Evolutionary conservation across 2,797 vertebrate genomes (phyloP).

Genomic region (Onychomys leucogaster): DNA sequence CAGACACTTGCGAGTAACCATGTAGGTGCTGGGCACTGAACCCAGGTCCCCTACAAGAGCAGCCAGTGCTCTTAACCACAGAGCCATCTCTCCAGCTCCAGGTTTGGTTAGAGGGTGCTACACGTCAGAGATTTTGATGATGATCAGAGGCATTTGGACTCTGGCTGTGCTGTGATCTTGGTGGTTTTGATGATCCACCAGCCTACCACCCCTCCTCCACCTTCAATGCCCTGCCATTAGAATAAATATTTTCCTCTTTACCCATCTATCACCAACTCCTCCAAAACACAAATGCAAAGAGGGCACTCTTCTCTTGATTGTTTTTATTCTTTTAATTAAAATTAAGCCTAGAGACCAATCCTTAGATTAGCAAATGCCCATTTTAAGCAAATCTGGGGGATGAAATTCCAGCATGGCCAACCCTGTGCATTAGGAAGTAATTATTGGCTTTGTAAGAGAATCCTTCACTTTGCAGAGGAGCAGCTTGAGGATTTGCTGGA

Average conservation of each 20-base stretch:
- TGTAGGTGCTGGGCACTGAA: not conserved
- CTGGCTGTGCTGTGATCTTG: not conserved
- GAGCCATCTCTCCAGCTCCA: not conserved
- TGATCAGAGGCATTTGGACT: not conserved
- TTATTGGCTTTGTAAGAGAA: conserved; percentile 75
- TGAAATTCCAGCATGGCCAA: conserved; percentile 65
- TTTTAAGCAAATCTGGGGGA: conserved; percentile 48
- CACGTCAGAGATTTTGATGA: not conserved
- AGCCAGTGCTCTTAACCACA: not conserved
- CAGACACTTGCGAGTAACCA: not conserved
- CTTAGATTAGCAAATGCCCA: conserved; percentile 45
- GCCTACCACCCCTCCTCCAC: not conserved
- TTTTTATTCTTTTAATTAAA: conserved; percentile 66
- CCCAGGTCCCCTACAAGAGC: not conserved
- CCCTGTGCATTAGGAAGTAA: conserved; percentile 55
- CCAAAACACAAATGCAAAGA: not conserved
- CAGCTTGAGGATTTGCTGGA: conserved; percentile 58
- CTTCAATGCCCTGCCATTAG: not conserved
- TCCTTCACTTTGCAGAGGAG: conserved; percentile 44
- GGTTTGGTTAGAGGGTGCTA: not conserved
- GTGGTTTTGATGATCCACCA: not conserved
- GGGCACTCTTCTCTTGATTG: not conserved
- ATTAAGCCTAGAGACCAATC: conserved; percentile 58
- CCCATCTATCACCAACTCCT: not conserved
- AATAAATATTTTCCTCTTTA: not conserved